Conservation (phyloP, 2,797 vertebrate species). For the Intellagama lesueurii region DNA sequence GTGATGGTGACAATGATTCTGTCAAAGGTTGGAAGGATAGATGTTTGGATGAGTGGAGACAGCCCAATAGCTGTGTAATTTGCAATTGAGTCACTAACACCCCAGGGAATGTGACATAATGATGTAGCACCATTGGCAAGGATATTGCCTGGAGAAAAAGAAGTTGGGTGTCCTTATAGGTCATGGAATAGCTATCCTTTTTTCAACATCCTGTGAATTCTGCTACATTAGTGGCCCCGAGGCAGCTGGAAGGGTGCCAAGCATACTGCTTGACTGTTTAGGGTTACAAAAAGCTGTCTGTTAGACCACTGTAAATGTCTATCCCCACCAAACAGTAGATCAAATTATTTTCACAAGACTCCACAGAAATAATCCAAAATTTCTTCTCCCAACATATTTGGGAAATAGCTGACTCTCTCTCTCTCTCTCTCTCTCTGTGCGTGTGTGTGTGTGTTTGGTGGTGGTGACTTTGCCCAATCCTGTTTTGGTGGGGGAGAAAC, state of each 20-base stretch:
- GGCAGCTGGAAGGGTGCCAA: not conserved
- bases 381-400: not conserved
- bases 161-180: not conserved
- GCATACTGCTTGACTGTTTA: no score
- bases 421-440: no score
- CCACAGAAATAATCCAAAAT: not conserved
- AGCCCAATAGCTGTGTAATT: not conserved
- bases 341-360: not conserved
- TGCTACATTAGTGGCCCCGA: not conserved
- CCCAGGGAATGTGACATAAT: not conserved
- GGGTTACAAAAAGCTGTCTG: not conserved
- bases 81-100: not conserved
- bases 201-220: not conserved
- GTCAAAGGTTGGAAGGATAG: not conserved
- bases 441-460: no score
- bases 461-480: no score
- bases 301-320: no score
- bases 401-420: no score
- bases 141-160: not conserved
- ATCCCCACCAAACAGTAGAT: not conserved
- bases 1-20: not conserved
- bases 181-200: not conserved
- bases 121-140: not conserved
- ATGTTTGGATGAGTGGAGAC: not conserved
- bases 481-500: no score